Conservation (phyloP, 1,140 invertebrate genomes). For the Drosophila insularis region DNA sequence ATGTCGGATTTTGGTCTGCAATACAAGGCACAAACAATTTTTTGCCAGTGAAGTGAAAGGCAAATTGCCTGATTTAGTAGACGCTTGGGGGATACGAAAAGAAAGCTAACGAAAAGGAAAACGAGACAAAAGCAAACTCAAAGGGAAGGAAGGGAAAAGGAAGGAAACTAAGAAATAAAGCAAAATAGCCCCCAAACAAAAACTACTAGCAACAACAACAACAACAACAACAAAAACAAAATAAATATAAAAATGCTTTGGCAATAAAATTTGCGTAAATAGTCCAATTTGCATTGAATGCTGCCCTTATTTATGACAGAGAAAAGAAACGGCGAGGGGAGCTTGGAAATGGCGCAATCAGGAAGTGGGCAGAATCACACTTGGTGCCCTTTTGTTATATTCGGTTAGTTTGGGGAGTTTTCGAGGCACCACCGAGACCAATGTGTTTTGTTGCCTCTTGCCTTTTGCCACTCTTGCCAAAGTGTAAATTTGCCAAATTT, state of each 20-base stretch:
- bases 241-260: constrained; percentile 76
- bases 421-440: constrained; percentile 13
- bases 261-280: constrained; percentile 81
- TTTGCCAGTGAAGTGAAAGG: constrained; percentile 42
- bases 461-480: constrained; percentile 23
- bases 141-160: not conserved
- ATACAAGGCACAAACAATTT: constrained; percentile 20
- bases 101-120: constrained; percentile 28
- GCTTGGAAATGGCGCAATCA: constrained; percentile 44
- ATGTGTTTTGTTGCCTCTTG: constrained; percentile 20
- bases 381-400: constrained; percentile 37
- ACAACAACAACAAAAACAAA: constrained; percentile 59
- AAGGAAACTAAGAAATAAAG: constrained; percentile 48
- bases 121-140: not conserved
- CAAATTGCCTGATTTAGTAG: constrained; percentile 75
- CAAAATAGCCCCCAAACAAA: constrained; percentile 24
- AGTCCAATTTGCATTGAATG: constrained; percentile 80
- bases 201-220: constrained; percentile 30
- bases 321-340: constrained; percentile 23
- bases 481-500: constrained; percentile 80
- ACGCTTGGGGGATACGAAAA: constrained; percentile 46
- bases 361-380: constrained; percentile 44
- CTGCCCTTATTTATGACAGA: constrained; percentile 67
- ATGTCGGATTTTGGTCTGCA: constrained; percentile 1
- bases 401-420: constrained; percentile 19